These are phyloP conservation scores for Spinus olivaceus DNA, from an alignment of 2,797 vertebrate species.

Conservation along the genomic window DNA sequence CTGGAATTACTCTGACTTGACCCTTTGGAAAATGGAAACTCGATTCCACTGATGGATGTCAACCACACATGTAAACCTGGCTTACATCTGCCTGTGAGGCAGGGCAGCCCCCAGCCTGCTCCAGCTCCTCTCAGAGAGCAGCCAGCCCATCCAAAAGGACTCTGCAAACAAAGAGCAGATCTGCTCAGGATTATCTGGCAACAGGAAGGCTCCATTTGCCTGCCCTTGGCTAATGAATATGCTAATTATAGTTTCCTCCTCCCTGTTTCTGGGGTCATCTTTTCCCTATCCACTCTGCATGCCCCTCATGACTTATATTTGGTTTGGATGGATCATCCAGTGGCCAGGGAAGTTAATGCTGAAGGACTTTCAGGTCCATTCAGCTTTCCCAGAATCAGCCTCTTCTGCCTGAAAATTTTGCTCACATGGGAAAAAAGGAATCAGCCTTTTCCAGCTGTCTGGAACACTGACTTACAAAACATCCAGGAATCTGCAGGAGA, in stretches of 20 bases:
- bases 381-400: neutral
- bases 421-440: neutral
- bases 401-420: neutral
- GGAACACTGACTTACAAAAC: constrained; percentile 12
- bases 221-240: neutral
- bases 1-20: neutral
- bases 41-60: neutral
- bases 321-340: neutral
- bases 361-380: neutral
- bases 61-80: neutral
- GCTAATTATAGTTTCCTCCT: neutral
- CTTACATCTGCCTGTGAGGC: neutral
- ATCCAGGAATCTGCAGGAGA: constrained; percentile 12
- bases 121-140: neutral
- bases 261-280: neutral
- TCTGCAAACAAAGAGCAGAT: neutral
- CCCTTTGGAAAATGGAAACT: constrained; percentile 29
- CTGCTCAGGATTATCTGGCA: neutral
- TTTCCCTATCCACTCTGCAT: neutral
- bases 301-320: neutral
- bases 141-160: neutral
- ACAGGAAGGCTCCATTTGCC: neutral
- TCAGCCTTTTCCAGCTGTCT: constrained; percentile 13
- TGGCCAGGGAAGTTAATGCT: neutral
- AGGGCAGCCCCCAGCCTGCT: constrained; percentile 21